Base-by-base conservation (phyloP, 2,113 vertebrate species). In the Leucopternis melanops region DNA sequence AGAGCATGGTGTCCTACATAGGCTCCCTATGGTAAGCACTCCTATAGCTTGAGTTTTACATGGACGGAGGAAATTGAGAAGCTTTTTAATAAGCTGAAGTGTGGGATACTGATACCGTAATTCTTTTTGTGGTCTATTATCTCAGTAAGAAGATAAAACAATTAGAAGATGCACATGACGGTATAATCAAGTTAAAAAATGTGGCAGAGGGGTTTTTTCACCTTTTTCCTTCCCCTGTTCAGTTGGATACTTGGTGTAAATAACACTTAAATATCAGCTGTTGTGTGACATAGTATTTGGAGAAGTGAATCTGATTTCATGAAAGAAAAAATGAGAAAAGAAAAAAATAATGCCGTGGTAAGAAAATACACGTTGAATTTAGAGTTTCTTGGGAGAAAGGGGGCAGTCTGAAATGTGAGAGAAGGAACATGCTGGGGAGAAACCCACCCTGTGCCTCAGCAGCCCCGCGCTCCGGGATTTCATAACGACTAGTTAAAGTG, bases 391-490 rank as follows among this genome's bases (percentile, higher is more conserved):
- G 40, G 31, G 49, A 73, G 61, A 50, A 93, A 85, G 16, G 15
- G 3, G 13, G 16, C 38, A 91, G 42, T 13, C 36, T 80, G 55
- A 87, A 54, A 80, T 23, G 5, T 40, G 70, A 34, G 23, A 34
- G 49, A 71, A 72, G 49, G 25, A 91, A 50, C 9, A 34, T 0
- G 1, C 4, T 17, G 34, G 22, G 21, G 36, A 72, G 49, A 92
- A 93, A 84, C 15, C 2, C 25, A 42, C 8, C 7, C 70, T 79
- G 19, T 1, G 1, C 21, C 63, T 70, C 62, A 4, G 11, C 16
- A 67, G 52, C 14, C 42, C 34, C 0, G 0, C 0, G 0, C 36
- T 71, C 42, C 4, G 9, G 59, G 80, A 67, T 88, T 95, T 94
- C 47, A 4, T 66, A 77, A 77, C 0, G 5, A 32, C 61, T 87